phyloP scores from a whole-genome alignment of 1,140 invertebrate genomes.

The Calycopis cecrops region DNA sequence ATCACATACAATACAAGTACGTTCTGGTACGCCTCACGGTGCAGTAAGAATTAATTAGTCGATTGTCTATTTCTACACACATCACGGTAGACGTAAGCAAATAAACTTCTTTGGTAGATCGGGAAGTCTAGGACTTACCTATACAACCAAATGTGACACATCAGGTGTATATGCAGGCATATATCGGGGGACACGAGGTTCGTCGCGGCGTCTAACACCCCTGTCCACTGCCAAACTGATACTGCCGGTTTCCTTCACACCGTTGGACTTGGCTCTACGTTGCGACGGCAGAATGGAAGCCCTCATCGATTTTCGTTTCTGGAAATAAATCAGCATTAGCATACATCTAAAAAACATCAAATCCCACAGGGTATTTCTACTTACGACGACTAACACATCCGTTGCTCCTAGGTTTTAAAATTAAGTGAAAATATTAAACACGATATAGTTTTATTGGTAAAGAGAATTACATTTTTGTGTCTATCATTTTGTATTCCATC shows the following conservation, averaged over 20 bases:
- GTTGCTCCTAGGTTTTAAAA: slow-evolving; percentile 30
- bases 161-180: slow-evolving; percentile 80
- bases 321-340: slow-evolving; percentile 34
- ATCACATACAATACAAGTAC: too few relatives aligned
- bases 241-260: slow-evolving; percentile 84
- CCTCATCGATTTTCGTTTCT: slow-evolving; percentile 90
- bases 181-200: slow-evolving; percentile 76
- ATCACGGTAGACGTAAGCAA: too few relatives aligned
- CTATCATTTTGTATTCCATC: slow-evolving; percentile 46
- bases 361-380: slow-evolving; percentile 34
- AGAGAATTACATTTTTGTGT: slow-evolving; percentile 54
- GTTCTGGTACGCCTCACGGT: too few relatives aligned
- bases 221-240: slow-evolving; percentile 86
- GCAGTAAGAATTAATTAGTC: too few relatives aligned
- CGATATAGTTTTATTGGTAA: slow-evolving; percentile 52
- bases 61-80: too few relatives aligned
- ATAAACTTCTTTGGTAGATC: too few relatives aligned
- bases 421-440: slow-evolving; percentile 28
- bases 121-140: too few relatives aligned
- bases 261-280: slow-evolving; percentile 85
- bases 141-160: slow-evolving; percentile 81
- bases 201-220: slow-evolving; percentile 73
- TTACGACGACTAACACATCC: slow-evolving; percentile 49
- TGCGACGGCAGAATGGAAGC: slow-evolving; percentile 84
- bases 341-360: not conserved